Base-by-base conservation (phyloP, 1,140 invertebrate species). In the Drosophila parvula region DNA sequence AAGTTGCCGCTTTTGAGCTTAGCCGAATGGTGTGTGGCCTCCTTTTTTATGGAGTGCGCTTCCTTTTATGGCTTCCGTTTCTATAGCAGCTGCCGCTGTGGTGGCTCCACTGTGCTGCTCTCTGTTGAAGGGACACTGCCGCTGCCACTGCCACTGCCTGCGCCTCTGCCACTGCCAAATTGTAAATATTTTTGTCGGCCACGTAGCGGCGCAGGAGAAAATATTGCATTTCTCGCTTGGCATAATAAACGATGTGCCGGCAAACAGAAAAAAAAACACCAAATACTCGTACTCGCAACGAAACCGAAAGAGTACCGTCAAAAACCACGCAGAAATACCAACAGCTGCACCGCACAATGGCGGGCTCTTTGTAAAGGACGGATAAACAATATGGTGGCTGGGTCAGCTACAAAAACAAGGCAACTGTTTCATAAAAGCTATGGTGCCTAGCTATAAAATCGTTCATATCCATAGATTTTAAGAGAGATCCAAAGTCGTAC, bases 161-260 rank as follows among this genome's bases (percentile, higher is more conserved):
- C 36, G 48, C 60, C 27, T 34, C 58, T 36, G 32, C 60, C 63
- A 36, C 76, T 79, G 83, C 84, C 83, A 83, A 86, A 86, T 86
- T 86, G 83, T 86, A 86, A 86, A 86, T 86, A 86, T 86, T 86
- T 86, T 86, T 83, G 84, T 86, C 83, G 83, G 84, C 83, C 83
- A 86, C 83, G 83, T 86, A 86, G 79, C 80, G 83, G 84, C 84
- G 68, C 83, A 89, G 83, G 76, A 88, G 84, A 86, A 86, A 86
- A 86, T 86, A 86, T 86, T 86, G 83, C 79, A 86, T 86, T 88
- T 88, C 86, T 88, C 83, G 83, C 76, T 83, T 88, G 83, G 83
- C 84, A 86, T 86, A 86, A 86, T 86, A 86, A 86, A 86, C 83
- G 83, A 88, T 86, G 83, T 86, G 83, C 79, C 70, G 68, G 71